These are phyloP conservation scores for Pelvicachromis taeniatus DNA, from an alignment of 2,113 vertebrate species.

Conservation along the genomic window DNA sequence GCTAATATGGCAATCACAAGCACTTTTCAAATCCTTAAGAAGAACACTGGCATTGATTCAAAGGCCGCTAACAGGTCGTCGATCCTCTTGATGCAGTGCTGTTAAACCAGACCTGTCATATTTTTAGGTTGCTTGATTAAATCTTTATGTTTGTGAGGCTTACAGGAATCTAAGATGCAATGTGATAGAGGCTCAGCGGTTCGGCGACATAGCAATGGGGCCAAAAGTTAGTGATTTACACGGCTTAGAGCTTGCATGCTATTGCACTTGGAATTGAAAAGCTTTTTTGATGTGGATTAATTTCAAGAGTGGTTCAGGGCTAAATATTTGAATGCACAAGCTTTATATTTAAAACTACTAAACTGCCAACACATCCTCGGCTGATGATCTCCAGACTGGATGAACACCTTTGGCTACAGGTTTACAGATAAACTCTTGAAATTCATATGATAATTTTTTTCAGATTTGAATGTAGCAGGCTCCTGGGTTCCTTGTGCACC, in stretches of 20 bases:
- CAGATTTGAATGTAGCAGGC: slow-evolving; percentile 56
- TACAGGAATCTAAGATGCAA: slow-evolving; percentile 19
- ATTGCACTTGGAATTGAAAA: not conserved
- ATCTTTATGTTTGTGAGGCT: slow-evolving; percentile 24
- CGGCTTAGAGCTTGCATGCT: not conserved
- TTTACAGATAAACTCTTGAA: slow-evolving; percentile 34
- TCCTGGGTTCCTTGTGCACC: slow-evolving; percentile 52
- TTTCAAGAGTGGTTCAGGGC: not conserved
- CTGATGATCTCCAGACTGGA: slow-evolving; percentile 50
- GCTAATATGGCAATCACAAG: slow-evolving; percentile 54
- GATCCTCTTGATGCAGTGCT: not conserved
- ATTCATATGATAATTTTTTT: slow-evolving; percentile 65
- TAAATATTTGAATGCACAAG: not conserved
- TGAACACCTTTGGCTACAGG: slow-evolving; percentile 1
- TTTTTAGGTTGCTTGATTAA: slow-evolving; percentile 41
- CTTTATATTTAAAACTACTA: slow-evolving; percentile 1
- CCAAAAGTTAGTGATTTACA: slow-evolving; percentile 2
- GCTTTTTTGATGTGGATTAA: not conserved
- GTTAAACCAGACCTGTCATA: slow-evolving; percentile 31
- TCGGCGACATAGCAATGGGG: not conserved
- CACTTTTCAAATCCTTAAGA: slow-evolving; percentile 8
- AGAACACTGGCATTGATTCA: slow-evolving; percentile 40
- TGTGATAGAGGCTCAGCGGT: not conserved
- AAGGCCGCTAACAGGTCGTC: not conserved
- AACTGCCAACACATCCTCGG: not conserved